Conservation (phyloP, 92 coral and sea anemone genomes). For the Micromussa lordhowensis region DNA sequence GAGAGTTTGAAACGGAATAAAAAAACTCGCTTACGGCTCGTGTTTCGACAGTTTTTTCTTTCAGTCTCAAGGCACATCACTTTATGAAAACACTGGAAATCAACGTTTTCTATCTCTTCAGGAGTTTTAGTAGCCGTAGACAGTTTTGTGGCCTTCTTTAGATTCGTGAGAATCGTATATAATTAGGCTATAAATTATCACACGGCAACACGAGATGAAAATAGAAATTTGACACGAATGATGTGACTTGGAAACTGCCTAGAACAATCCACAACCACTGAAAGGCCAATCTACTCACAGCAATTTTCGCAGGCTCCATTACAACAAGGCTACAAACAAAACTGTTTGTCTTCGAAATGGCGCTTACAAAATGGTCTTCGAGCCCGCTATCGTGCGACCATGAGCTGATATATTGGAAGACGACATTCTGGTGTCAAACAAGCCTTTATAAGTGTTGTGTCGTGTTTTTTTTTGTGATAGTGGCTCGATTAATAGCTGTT, state of each 20-base stretch:
- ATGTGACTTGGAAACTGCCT: background rate
- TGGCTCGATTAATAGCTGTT: background rate
- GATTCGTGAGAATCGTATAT: background rate
- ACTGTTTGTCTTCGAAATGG: background rate
- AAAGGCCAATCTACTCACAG: background rate
- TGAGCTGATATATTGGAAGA: background rate
- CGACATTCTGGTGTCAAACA: slow-evolving; percentile 4
- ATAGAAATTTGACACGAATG: no score
- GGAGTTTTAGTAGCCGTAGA: background rate
- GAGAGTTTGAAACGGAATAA: background rate
- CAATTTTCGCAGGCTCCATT: background rate
- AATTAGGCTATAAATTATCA: background rate
- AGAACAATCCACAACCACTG: background rate
- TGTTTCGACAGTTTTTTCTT: background rate
- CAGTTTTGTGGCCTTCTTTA: background rate
- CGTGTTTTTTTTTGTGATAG: background rate
- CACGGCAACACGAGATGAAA: background rate
- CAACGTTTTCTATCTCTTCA: background rate
- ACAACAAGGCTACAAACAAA: background rate
- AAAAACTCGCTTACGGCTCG: background rate
- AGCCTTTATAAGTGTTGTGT: background rate
- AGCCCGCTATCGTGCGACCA: background rate
- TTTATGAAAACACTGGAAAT: background rate
- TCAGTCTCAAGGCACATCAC: background rate
- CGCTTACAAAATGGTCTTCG: background rate